These are phyloP conservation scores for Pocillopora verrucosa DNA, from an alignment of 64 coral and sea anemone species.

Conservation along the genomic window DNA sequence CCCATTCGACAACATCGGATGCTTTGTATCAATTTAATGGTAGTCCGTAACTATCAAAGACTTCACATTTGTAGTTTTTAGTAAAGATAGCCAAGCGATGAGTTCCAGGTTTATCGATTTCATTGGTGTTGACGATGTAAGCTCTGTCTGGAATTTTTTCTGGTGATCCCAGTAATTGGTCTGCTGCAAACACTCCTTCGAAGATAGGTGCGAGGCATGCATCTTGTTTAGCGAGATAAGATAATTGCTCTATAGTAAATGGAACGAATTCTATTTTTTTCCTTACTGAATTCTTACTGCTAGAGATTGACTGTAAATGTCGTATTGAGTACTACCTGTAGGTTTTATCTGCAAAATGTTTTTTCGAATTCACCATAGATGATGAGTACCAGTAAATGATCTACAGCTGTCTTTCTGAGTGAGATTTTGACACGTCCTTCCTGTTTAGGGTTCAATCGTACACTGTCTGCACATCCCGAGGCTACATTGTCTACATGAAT, in stretches of 20 bases:
- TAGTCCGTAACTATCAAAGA: constrained; percentile 36
- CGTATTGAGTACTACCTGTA: not conserved
- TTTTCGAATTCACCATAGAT: constrained; percentile 33
- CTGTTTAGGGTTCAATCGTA: not conserved
- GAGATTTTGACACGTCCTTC: not conserved
- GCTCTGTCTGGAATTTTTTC: not conserved
- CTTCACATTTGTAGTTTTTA: not conserved
- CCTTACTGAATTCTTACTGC: no score
- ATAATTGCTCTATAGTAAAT: not conserved
- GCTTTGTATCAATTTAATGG: no score
- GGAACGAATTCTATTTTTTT: constrained; percentile 32
- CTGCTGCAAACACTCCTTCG: not conserved
- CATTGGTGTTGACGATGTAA: constrained; percentile 53
- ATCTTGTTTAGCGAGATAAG: no score
- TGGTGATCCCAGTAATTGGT: not conserved
- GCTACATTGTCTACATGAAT: no score
- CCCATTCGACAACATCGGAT: no score
- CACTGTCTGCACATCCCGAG: no score
- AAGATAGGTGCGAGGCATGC: not conserved
- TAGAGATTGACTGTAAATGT: constrained; percentile 3
- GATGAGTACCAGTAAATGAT: not conserved
- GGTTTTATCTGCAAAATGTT: not conserved
- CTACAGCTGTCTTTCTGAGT: not conserved
- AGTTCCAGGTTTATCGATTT: not conserved
- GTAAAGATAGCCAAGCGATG: constrained; percentile 37